Conservation (phyloP, 2,888 invertebrate genomes). For the Microctonus hyperodae region DNA sequence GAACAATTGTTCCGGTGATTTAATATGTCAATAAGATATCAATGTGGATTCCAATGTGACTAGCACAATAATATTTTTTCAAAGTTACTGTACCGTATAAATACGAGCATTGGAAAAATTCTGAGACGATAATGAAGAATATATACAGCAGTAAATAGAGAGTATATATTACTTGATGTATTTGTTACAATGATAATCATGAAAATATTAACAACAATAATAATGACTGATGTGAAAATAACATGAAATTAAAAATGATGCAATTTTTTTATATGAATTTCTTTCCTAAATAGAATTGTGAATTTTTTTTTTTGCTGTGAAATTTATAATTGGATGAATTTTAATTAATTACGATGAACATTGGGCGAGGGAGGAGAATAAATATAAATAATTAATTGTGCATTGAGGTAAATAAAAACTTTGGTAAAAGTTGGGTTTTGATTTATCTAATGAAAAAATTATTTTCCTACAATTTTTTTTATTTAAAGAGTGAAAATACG, state of each 20-base stretch:
- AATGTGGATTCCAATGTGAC: neutral
- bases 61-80: neutral
- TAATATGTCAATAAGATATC: neutral
- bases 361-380: too few species aligned
- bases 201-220: constrained; percentile 22
- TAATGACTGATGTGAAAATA: neutral
- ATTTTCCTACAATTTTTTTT: neutral
- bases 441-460: neutral
- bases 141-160: neutral
- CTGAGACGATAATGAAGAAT: neutral
- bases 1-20: neutral
- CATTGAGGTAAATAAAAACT: neutral
- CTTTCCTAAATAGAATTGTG: too few species aligned
- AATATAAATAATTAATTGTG: neutral
- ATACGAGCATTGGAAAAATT: neutral
- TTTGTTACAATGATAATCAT: constrained; percentile 13
- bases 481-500: neutral
- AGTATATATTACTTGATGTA: neutral
- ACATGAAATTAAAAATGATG: neutral
- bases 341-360: too few species aligned
- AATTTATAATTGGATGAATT: too few species aligned
- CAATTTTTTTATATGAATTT: too few species aligned
- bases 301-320: neutral
- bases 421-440: neutral
- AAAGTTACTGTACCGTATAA: neutral